A percentile compares a stretch with the other conserved stretches of the same genome.
These are phyloP conservation scores for Danionella dracula DNA, from an alignment of 2,797 vertebrate species.

Conservation along the genomic window DNA sequence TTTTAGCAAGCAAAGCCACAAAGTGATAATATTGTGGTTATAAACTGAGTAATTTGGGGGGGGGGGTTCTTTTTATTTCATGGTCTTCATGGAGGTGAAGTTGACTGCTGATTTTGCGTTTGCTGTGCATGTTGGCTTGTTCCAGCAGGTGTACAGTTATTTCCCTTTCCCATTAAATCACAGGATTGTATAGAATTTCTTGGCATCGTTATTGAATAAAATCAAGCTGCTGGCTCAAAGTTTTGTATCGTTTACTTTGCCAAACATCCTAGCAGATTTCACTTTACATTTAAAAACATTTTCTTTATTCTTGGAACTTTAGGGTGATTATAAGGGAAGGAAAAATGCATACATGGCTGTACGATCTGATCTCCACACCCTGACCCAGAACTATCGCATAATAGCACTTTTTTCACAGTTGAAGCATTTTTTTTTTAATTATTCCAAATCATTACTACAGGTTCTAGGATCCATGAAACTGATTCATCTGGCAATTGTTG, in stretches of 20 bases:
- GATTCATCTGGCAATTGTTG: too few species aligned
- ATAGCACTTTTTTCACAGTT: too few species aligned
- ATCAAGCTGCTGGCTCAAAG: slow-evolving; percentile 44
- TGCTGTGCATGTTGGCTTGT: slow-evolving; percentile 43
- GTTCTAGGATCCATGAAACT: too few species aligned
- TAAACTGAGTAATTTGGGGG: slow-evolving; percentile 24
- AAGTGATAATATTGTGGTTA: slow-evolving; percentile 4
- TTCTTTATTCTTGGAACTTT: too few species aligned
- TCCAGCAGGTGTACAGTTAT: slow-evolving; percentile 39
- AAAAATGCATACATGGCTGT: too few species aligned
- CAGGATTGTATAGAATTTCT: slow-evolving; percentile 50
- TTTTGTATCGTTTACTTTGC: not conserved
- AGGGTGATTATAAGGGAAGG: too few species aligned
- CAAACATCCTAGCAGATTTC: not conserved
- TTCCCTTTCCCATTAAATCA: slow-evolving; percentile 7
- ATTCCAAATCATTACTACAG: too few species aligned
- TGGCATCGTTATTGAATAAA: slow-evolving; percentile 45
- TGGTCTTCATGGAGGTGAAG: not conserved
- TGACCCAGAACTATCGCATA: too few species aligned
- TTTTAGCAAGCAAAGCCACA: slow-evolving; percentile 37
- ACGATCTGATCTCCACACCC: too few species aligned
- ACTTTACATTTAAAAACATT: not conserved
- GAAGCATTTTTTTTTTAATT: too few species aligned
- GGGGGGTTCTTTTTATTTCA: slow-evolving; percentile 18
- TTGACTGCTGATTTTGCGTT: slow-evolving; percentile 40